phyloP scores from a whole-genome alignment of 2,113 vertebrate species.

The Percina caprodes region DNA sequence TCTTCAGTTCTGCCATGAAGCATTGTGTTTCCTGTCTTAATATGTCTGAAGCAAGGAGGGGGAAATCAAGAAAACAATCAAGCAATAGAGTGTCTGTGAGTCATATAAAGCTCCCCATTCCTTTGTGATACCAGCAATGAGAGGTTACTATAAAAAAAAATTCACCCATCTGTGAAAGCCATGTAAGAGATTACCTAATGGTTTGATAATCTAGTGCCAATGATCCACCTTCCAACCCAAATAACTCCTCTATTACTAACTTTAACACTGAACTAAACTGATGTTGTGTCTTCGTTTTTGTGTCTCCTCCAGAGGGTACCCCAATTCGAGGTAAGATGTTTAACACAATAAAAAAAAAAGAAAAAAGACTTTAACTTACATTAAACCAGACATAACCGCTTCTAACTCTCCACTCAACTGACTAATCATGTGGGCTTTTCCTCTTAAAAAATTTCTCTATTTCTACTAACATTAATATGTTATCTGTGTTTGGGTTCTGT shows the following conservation, averaged over 20 bases:
- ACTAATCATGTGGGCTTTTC: conserved; percentile 28
- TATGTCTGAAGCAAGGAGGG: conserved; percentile 2
- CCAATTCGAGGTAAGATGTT: conserved; percentile 98
- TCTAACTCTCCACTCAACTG: conserved; percentile 44
- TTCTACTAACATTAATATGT: conserved; percentile 37
- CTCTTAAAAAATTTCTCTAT: conserved; percentile 27
- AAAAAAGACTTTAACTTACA: conserved; percentile 47
- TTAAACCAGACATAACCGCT: conserved; percentile 67
- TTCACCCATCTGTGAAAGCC: conserved; percentile 8
- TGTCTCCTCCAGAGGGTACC: conserved; percentile 94
- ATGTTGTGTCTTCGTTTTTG: conserved; percentile 85
- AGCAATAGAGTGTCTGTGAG: background rate
- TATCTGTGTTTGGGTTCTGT: conserved; percentile 69
- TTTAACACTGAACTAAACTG: conserved; percentile 81
- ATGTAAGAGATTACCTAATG: conserved; percentile 41
- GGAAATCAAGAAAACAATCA: background rate
- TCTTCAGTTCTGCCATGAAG: conserved; percentile 7
- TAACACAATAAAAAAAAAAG: conserved; percentile 48
- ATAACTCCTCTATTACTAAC: conserved; percentile 67
- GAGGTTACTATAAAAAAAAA: conserved; percentile 40
- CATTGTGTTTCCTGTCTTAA: conserved; percentile 17
- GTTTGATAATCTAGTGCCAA: conserved; percentile 61
- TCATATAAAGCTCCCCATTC: conserved; percentile 17
- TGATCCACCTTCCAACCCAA: conserved; percentile 65
- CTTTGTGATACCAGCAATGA: conserved; percentile 78